These are phyloP conservation scores for Hystrix cristata DNA, from an alignment of 2,113 vertebrate genomes.

Conservation along the genomic window DNA sequence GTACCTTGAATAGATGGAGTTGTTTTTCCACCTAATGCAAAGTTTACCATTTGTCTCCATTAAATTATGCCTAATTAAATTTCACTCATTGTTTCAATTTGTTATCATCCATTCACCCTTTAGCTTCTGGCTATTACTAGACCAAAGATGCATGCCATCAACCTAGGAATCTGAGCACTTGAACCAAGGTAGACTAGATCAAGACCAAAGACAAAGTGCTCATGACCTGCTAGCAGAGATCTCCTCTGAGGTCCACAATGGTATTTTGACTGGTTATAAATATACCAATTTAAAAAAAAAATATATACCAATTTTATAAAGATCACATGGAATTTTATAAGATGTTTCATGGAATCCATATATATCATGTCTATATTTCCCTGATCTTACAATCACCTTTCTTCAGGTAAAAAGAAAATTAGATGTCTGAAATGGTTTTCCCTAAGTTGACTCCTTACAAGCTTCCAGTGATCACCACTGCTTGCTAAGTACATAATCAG, in stretches of 20 bases:
- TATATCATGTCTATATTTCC: neutral
- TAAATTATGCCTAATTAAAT: slow-evolving; percentile 53
- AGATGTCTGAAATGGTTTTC: neutral
- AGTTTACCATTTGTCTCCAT: slow-evolving; percentile 59
- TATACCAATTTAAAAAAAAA: neutral
- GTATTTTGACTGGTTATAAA: slow-evolving; percentile 23
- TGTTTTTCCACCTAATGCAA: slow-evolving; percentile 31
- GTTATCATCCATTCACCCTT: neutral
- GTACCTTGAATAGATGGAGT: slow-evolving; percentile 17
- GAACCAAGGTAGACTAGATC: neutral
- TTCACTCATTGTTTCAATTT: slow-evolving; percentile 46
- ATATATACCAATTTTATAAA: slow-evolving; percentile 26
- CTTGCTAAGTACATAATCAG: neutral
- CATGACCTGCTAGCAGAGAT: neutral
- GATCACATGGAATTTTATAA: neutral
- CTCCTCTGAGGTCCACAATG: neutral
- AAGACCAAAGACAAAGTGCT: neutral
- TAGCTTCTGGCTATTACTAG: neutral
- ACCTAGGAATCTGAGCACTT: neutral
- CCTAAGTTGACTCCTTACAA: neutral
- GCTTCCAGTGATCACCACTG: neutral
- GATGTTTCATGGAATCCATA: neutral
- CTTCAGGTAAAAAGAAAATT: slow-evolving; percentile 9
- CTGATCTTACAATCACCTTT: neutral
- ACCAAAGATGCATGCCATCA: neutral